A percentile compares a stretch with the other conserved stretches of the same genome.
These are phyloP conservation scores for Nyctalus aviator DNA, from an alignment of 2,797 vertebrate species.

Conservation along the genomic window DNA sequence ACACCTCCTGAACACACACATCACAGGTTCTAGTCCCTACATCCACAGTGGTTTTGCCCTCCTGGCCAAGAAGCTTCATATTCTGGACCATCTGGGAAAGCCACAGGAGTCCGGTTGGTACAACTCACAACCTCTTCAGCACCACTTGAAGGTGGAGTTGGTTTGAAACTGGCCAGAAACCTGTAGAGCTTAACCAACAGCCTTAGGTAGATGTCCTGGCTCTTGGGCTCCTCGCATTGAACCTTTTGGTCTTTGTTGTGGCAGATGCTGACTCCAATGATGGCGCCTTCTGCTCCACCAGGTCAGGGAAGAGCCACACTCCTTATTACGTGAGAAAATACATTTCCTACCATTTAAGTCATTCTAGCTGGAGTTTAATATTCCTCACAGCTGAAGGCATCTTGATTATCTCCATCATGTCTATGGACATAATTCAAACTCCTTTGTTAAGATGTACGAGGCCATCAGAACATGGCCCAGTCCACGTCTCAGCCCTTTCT, in stretches of 20 bases:
- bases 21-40: not conserved
- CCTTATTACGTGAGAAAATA: not conserved
- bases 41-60: not conserved
- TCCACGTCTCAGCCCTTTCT: not conserved
- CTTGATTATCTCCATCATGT: not conserved
- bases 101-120: not conserved
- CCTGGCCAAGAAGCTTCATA: not conserved
- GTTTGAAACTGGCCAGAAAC: not conserved
- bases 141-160: not conserved
- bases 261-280: not conserved
- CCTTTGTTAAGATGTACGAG: rapidly evolving
- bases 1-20: not conserved
- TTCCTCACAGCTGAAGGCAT: not conserved
- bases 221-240: not conserved
- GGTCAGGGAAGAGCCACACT: not conserved
- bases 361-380: not conserved
- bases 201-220: not conserved
- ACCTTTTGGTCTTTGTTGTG: not conserved
- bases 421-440: not conserved
- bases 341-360: conserved; percentile 15
- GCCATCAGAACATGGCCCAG: not conserved
- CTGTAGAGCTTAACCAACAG: not conserved
- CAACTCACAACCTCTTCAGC: not conserved
- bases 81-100: not conserved
- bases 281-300: not conserved